These are phyloP conservation scores for Teleogryllus occipitalis DNA, from an alignment of 1,140 invertebrate species.

Conservation along the genomic window DNA sequence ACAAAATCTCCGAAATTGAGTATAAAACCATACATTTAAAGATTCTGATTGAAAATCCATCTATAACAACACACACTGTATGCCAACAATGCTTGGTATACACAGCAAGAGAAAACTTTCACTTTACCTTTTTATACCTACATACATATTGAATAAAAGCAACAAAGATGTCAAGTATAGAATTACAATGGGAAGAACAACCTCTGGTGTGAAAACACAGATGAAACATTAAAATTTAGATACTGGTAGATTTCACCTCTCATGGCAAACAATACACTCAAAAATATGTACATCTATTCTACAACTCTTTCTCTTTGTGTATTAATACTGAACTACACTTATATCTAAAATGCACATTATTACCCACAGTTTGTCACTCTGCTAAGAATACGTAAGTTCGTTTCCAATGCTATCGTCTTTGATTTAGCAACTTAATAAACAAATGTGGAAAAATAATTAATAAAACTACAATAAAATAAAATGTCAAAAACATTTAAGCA, in stretches of 20 bases:
- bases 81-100: background rate
- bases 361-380: background rate
- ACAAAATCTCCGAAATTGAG: background rate
- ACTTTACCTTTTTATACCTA: background rate
- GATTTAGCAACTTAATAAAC: too few species aligned
- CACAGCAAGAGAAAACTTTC: background rate
- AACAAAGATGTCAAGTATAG: background rate
- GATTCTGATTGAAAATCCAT: background rate
- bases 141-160: background rate
- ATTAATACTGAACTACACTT: background rate
- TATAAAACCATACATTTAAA: background rate
- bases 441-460: too few species aligned
- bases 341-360: background rate
- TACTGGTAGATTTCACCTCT: background rate
- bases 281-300: background rate
- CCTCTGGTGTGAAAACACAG: background rate
- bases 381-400: background rate
- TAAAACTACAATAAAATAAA: too few species aligned
- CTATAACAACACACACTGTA: background rate
- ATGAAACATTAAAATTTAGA: slow-evolving; percentile 2
- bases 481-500: too few species aligned
- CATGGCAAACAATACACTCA: background rate
- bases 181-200: slow-evolving; percentile 1
- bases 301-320: background rate
- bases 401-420: background rate